These are phyloP conservation scores for Silvanus unidentatus DNA, from an alignment of 2,888 invertebrate species.

Conservation along the genomic window DNA sequence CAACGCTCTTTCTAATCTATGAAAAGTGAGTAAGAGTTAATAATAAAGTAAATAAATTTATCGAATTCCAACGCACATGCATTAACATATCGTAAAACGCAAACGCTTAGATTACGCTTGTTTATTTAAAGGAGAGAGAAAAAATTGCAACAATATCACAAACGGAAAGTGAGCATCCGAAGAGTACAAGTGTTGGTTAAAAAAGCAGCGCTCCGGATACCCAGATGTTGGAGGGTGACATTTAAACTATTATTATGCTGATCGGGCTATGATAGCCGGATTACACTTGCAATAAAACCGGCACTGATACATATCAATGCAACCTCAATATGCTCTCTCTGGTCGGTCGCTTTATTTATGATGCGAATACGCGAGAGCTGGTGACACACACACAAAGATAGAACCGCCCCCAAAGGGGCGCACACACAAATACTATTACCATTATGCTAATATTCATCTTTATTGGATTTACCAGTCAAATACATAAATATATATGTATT, in stretches of 20 bases:
- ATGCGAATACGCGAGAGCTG: conserved; percentile 32
- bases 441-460: conserved; percentile 35
- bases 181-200: no score
- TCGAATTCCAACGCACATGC: no score
- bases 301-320: conserved; percentile 47
- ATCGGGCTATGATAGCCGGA: conserved; percentile 48
- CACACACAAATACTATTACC: conserved; percentile 19
- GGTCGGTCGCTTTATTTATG: conserved; percentile 40
- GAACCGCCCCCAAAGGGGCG: conserved; percentile 31
- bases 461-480: conserved; percentile 30
- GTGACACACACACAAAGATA: conserved; percentile 28
- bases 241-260: conserved; percentile 49
- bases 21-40: no score
- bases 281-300: conserved; percentile 49
- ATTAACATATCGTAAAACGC: no score
- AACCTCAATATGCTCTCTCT: conserved; percentile 46
- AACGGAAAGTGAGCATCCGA: no score
- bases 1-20: neutral
- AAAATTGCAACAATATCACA: no score
- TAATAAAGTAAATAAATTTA: no score
- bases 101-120: no score
- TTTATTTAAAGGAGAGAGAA: no score
- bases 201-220: conserved; percentile 24
- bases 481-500: conserved; percentile 28
- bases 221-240: conserved; percentile 42